Conservation (phyloP, 1,140 invertebrate species). For the Drosophila triauraria region DNA sequence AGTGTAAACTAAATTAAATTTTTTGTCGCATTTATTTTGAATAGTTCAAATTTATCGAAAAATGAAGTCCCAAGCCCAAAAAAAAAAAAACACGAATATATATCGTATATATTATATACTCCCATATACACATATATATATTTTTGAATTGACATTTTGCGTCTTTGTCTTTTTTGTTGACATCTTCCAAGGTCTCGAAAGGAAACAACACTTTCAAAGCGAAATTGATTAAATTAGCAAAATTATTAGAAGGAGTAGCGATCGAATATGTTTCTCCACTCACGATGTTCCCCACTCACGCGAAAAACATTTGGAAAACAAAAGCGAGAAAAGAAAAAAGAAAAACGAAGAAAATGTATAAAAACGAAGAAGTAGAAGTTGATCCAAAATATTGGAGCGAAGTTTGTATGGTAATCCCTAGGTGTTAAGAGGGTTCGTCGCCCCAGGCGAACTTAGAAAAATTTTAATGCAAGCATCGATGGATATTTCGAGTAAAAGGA, state of each 20-base stretch:
- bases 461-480: slow-evolving; percentile 50
- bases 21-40: slow-evolving; percentile 65
- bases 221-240: slow-evolving; percentile 58
- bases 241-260: slow-evolving; percentile 55
- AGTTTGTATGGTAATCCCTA: slow-evolving; percentile 36
- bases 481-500: slow-evolving; percentile 5
- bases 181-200: slow-evolving; percentile 28
- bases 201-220: slow-evolving; percentile 25
- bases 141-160: slow-evolving; percentile 65
- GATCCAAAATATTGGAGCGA: slow-evolving; percentile 15
- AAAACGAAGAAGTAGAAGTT: slow-evolving; percentile 14
- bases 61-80: slow-evolving; percentile 16
- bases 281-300: slow-evolving; percentile 30
- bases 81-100: slow-evolving; percentile 13
- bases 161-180: slow-evolving; percentile 59
- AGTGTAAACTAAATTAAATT: slow-evolving; percentile 66
- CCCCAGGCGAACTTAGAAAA: slow-evolving; percentile 52
- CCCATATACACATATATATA: slow-evolving; percentile 30
- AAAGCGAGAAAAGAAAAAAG: not conserved
- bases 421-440: slow-evolving; percentile 51
- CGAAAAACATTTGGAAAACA: slow-evolving; percentile 3
- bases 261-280: slow-evolving; percentile 18
- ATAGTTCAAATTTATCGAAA: slow-evolving; percentile 72
- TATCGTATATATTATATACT: slow-evolving; percentile 5
- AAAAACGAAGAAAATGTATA: slow-evolving; percentile 16